Base-by-base conservation (phyloP, 2,888 invertebrate genomes). In the Synanthedon vespiformis region DNA sequence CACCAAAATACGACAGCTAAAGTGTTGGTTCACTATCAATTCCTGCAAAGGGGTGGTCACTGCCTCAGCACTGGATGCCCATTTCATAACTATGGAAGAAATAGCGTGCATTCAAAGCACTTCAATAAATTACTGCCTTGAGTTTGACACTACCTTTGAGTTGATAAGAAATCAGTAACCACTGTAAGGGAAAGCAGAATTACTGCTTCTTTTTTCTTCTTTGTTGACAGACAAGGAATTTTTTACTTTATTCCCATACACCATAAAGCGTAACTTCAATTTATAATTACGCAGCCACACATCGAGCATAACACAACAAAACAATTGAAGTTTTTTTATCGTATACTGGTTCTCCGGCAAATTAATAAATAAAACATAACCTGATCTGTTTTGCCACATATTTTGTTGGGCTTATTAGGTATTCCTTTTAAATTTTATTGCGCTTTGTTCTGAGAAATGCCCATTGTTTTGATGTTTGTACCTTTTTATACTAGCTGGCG, bases 351-450 rank as follows among this genome's bases (percentile, higher is more conserved):
- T 41, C 18, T 47, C 54, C 40, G 34, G 44, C 16, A 22, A 48
- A 40, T 51, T 53, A 48, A 53, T 55, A 53, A 53, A 55, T 55
- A 54, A 55, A 54, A 52, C 55, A 55, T 56, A 54, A 52, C 55
- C 54, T 56, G 52, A 13, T 52, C 13, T 40, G 34, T 27, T 52
- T 53, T 56, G 52, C 53, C 52, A 52, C 50, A 48, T n/a, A n/a
- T n/a, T 52, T 52, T 51, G 44, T 49, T 53, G 34, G 48, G 16
- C 18, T 48, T 48, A 12, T 48, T 48, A 16, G 11, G 12, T 48
- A 48, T 13, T 48, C 18, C 2, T 22, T 48, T 48, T 48, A 11
- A 16, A 12, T 22, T 18, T 13, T 48, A 16, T 48, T 18, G 48
- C 12, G 16, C 12, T 41, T 52, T 49, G 44, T 49, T 41, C 40